These are phyloP conservation scores for Apamea sordens DNA, from an alignment of 2,888 invertebrate genomes.

Conservation along the genomic window DNA sequence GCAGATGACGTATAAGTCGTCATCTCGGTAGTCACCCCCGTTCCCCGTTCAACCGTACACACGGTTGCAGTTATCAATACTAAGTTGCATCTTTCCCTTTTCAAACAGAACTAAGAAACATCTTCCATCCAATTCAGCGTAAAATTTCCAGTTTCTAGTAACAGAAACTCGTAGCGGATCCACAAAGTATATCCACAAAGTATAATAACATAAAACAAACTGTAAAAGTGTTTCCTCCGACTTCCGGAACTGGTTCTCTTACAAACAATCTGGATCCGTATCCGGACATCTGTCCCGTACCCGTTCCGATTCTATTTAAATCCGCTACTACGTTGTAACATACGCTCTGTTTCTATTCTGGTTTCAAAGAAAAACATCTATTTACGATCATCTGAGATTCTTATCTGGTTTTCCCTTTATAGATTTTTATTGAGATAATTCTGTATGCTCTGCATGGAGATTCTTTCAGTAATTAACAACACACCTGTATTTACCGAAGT, in stretches of 20 bases:
- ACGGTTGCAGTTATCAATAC: background rate
- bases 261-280: conserved; percentile 44
- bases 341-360: conserved; percentile 23
- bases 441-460: background rate
- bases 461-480: background rate
- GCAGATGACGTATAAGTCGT: no score
- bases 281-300: conserved; percentile 47
- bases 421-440: background rate
- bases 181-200: conserved; percentile 10
- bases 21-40: no score
- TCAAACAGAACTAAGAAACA: background rate
- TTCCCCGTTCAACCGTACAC: no score
- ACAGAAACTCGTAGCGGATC: conserved; percentile 13
- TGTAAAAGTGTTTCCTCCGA: conserved; percentile 31
- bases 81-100: background rate
- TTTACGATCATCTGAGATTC: background rate
- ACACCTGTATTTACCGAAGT: rapidly evolving
- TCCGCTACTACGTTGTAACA: conserved; percentile 23
- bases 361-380: background rate
- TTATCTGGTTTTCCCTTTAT: background rate
- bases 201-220: conserved; percentile 41
- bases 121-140: background rate
- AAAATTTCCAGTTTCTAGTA: conserved; percentile 7
- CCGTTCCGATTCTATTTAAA: conserved; percentile 41
- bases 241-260: conserved; percentile 17